Percentiles rank a stretch among this genome's conserved stretches.
Evolutionary conservation across 2,888 invertebrate species (phyloP).

Genomic region (Synanthedon tipuliformis): DNA sequence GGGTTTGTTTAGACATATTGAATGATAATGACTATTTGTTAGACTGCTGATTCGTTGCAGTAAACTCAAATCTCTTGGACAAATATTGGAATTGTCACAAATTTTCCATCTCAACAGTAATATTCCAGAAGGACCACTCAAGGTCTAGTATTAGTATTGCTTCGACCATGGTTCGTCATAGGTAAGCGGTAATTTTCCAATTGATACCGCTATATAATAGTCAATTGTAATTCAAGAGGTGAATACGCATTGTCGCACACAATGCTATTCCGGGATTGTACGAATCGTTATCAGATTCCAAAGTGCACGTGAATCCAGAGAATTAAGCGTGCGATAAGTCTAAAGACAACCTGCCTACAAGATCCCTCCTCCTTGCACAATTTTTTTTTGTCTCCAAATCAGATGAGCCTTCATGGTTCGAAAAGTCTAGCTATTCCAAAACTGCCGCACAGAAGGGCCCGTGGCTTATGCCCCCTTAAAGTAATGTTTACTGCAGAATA

Average conservation of each 20-base stretch:
- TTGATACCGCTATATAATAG: constrained; percentile 24
- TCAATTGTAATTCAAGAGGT: constrained; percentile 40
- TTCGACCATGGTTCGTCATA: constrained; percentile 37
- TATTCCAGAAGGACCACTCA: constrained; percentile 3
- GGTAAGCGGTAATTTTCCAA: constrained; percentile 52
- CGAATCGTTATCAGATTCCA: background rate
- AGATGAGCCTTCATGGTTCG: too few species aligned
- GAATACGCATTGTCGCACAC: constrained; percentile 25
- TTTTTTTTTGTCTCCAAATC: too few species aligned
- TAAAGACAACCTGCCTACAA: too few species aligned
- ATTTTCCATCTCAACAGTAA: background rate
- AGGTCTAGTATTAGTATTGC: background rate
- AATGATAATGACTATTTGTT: too few species aligned
- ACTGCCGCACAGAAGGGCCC: too few species aligned
- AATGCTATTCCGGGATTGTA: constrained; percentile 24
- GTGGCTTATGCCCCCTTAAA: too few species aligned
- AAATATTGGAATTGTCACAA: background rate
- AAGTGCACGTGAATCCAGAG: too few species aligned
- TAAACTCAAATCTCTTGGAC: background rate
- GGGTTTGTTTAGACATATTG: too few species aligned
- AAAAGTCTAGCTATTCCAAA: too few species aligned
- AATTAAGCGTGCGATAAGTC: too few species aligned
- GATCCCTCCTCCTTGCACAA: too few species aligned
- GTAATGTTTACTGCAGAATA: background rate
- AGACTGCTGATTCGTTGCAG: too few species aligned